These are phyloP conservation scores for Cydia amplana DNA, from an alignment of 1,140 invertebrate genomes.

Conservation along the genomic window DNA sequence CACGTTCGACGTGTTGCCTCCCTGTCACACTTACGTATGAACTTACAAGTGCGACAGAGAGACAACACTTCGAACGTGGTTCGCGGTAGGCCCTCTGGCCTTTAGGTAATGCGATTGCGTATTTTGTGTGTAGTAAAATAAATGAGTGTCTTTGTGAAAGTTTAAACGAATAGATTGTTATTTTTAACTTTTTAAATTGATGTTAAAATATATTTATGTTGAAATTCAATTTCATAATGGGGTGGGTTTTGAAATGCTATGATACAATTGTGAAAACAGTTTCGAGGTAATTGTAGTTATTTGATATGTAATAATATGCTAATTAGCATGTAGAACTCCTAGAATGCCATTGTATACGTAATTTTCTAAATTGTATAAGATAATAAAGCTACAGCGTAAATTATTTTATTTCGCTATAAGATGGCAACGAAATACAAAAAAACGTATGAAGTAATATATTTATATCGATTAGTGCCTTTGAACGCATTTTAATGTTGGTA, in stretches of 20 bases:
- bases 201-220: neutral
- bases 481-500: slow-evolving; percentile 55
- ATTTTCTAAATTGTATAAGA: neutral
- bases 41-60: too few relatives aligned
- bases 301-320: neutral
- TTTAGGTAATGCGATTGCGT: neutral
- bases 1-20: too few relatives aligned
- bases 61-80: too few relatives aligned
- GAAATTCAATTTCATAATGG: too few relatives aligned
- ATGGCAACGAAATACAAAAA: slow-evolving; percentile 59
- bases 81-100: too few relatives aligned
- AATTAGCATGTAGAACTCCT: neutral
- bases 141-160: neutral
- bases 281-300: neutral
- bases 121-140: neutral
- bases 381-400: neutral
- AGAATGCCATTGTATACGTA: slow-evolving; percentile 21
- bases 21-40: too few relatives aligned
- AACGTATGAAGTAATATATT: slow-evolving; percentile 64
- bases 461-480: slow-evolving; percentile 73
- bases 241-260: too few relatives aligned
- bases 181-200: neutral
- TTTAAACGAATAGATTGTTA: neutral
- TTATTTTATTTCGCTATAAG: slow-evolving; percentile 1
- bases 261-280: neutral